These are phyloP conservation scores for Coendou prehensilis DNA, from an alignment of 2,797 vertebrate genomes.

Conservation along the genomic window DNA sequence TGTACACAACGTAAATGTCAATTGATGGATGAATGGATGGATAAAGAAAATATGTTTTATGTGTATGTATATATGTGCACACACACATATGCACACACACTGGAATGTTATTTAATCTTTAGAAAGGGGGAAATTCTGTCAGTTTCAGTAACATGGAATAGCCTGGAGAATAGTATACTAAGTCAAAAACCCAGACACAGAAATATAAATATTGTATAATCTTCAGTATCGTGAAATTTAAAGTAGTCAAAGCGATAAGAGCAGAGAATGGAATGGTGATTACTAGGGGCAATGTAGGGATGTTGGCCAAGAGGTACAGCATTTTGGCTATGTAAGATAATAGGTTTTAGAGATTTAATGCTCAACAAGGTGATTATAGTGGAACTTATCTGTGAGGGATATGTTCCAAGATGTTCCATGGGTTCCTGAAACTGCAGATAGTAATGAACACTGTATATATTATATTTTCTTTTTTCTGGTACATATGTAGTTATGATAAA, in stretches of 20 bases:
- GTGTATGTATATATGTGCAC: background rate
- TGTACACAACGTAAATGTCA: background rate
- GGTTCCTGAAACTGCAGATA: background rate
- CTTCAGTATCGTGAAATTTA: background rate
- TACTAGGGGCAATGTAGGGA: background rate
- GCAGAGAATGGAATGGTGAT: background rate
- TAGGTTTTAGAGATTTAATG: background rate
- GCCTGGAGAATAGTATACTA: background rate
- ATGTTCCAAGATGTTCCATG: background rate
- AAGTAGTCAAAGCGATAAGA: background rate
- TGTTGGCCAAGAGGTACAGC: background rate
- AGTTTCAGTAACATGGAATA: background rate
- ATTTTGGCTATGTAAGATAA: background rate
- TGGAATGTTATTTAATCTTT: background rate
- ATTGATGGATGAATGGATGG: background rate
- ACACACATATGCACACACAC: too few relatives aligned
- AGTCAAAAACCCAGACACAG: background rate
- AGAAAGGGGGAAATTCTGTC: background rate
- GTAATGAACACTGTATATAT: background rate
- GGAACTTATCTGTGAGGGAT: background rate
- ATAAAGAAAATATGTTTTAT: background rate
- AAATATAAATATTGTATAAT: background rate
- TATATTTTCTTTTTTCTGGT: background rate
- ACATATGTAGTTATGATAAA: background rate
- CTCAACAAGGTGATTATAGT: background rate